phyloP scores from a whole-genome alignment of 2,888 invertebrate species.

The Dolomedes plantarius region DNA sequence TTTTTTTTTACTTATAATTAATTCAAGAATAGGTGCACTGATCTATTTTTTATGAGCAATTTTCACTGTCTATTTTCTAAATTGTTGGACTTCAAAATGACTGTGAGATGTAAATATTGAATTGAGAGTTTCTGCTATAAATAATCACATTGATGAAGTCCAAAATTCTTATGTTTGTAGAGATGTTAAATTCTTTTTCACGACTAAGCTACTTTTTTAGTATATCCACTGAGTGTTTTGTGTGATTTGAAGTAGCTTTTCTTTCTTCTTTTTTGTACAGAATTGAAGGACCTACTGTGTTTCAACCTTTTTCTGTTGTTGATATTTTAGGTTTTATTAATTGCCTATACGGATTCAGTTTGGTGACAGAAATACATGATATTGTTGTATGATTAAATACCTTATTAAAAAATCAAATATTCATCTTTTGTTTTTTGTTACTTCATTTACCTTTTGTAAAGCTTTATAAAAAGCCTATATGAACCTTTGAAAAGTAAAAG shows the following conservation, averaged over 20 bases:
- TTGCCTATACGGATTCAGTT: conserved; percentile 48
- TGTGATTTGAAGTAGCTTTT: conserved; percentile 18
- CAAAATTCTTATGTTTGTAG: conserved; percentile 2
- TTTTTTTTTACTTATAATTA: too few relatives aligned
- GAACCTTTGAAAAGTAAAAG: too few relatives aligned
- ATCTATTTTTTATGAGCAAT: neutral
- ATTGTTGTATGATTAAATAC: conserved; percentile 43
- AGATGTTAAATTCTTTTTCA: neutral
- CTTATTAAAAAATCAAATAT: conserved; percentile 37
- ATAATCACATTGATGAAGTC: neutral
- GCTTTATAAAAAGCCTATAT: too few relatives aligned
- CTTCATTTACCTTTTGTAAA: too few relatives aligned
- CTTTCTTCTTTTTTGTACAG: conserved; percentile 44
- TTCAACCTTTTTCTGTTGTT: conserved; percentile 12
- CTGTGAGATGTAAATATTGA: neutral
- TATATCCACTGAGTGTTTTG: conserved; percentile 50
- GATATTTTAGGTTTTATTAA: conserved; percentile 38
- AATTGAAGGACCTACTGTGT: conserved; percentile 19
- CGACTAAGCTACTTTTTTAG: conserved; percentile 1
- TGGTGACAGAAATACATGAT: conserved; percentile 30
- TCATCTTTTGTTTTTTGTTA: too few relatives aligned
- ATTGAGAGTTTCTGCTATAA: neutral
- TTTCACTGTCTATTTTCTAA: neutral
- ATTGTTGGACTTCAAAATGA: neutral
- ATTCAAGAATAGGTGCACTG: too few relatives aligned